Percentiles rank a stretch among this genome's conserved stretches.
Evolutionary conservation across 2,113 vertebrate genomes (phyloP).

Genomic region (Stomatorhinus ivindoensis): DNA sequence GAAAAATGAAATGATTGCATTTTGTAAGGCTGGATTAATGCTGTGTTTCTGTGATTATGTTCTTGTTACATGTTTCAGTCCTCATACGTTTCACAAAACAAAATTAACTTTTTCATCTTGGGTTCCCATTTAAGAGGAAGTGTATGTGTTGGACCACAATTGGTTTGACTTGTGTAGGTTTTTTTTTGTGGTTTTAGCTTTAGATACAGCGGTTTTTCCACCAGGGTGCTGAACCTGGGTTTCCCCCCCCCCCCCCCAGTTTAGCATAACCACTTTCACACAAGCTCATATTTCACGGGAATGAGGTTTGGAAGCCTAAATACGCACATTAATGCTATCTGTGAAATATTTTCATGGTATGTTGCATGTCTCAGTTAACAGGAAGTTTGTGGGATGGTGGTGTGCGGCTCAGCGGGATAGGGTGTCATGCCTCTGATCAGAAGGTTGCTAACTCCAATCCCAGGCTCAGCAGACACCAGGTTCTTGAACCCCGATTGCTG

Average conservation of each 20-base stretch:
- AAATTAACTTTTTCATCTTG: not conserved
- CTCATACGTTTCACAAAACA: not conserved
- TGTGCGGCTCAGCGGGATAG: not conserved
- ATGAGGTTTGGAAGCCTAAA: conserved; percentile 23
- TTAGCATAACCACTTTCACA: not conserved
- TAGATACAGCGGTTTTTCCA: not conserved
- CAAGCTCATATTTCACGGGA: not conserved
- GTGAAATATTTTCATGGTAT: conserved; percentile 44
- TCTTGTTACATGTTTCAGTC: not conserved
- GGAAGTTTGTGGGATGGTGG: not conserved
- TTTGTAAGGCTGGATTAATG: not conserved
- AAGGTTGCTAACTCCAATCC: not conserved
- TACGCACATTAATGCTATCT: conserved; percentile 43
- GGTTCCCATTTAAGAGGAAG: not conserved
- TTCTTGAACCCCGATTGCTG: not conserved
- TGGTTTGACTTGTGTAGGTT: not conserved
- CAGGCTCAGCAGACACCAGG: not conserved
- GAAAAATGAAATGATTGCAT: not conserved
- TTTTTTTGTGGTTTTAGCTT: not conserved
- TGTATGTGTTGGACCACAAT: not conserved
- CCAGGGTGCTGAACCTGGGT: not conserved
- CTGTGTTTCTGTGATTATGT: not conserved
- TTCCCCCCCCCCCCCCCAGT: not conserved
- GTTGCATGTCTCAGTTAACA: not conserved
- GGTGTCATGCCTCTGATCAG: not conserved